phyloP scores from a whole-genome alignment of 2,113 vertebrate species.

The Sciurus niger region DNA sequence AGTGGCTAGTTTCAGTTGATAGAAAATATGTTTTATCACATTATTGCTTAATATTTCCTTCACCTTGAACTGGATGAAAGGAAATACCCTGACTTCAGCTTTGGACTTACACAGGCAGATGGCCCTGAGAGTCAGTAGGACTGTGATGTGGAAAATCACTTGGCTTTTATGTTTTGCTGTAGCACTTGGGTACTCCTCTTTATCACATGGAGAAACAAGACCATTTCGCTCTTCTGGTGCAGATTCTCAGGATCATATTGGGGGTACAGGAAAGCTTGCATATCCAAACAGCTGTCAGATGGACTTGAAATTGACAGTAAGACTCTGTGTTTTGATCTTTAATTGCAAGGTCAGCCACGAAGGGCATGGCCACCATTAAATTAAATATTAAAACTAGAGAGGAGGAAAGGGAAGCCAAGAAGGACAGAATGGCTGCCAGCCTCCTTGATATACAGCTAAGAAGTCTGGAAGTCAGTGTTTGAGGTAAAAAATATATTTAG shows the following conservation, averaged over 20 bases:
- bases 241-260: neutral
- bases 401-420: conserved; percentile 1
- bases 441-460: neutral
- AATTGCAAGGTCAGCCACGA: conserved; percentile 49
- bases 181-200: neutral
- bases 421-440: neutral
- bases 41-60: neutral
- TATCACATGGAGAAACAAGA: neutral
- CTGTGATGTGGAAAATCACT: neutral
- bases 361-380: conserved; percentile 39
- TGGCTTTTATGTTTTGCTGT: neutral
- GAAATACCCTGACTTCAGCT: neutral
- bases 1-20: neutral
- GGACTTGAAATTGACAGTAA: conserved; percentile 46
- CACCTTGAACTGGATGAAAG: neutral
- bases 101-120: neutral
- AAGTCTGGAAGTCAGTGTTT: neutral
- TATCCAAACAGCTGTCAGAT: neutral
- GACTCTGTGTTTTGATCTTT: conserved; percentile 54
- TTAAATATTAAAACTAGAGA: conserved; percentile 54
- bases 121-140: neutral
- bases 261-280: neutral
- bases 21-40: neutral
- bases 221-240: neutral
- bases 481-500: neutral